Percentiles rank a stretch among this genome's conserved stretches.
Evolutionary conservation across 2,888 invertebrate species (phyloP).

Genomic region (Sipha maydis): DNA sequence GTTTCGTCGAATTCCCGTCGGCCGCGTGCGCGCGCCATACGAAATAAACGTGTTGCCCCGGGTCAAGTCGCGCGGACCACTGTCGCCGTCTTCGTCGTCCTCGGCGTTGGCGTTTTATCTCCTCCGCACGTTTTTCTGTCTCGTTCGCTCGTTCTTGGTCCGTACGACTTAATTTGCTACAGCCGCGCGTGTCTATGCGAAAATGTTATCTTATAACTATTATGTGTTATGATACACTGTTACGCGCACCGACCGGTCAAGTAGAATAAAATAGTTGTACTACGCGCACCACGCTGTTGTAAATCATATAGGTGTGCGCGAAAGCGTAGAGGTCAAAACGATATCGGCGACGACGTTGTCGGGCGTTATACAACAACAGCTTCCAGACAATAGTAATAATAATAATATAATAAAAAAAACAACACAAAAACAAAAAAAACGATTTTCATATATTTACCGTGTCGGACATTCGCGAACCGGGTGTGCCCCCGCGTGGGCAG

Average conservation of each 20-base stretch:
- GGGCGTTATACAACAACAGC: constrained; percentile 19
- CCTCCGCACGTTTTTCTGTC: not conserved
- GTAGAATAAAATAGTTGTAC: not conserved
- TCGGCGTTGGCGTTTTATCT: constrained; percentile 33
- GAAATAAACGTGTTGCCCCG: constrained; percentile 53
- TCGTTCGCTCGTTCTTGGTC: not conserved
- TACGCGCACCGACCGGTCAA: not conserved
- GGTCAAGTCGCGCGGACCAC: constrained; percentile 33
- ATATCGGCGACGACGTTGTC: not conserved
- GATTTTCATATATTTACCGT: not conserved
- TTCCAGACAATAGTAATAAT: constrained; percentile 21
- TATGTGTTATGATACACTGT: not conserved
- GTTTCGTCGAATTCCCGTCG: constrained; percentile 39
- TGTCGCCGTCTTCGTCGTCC: not conserved
- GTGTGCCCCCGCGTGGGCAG: constrained; percentile 55
- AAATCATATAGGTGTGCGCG: not conserved
- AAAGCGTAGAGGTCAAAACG: constrained; percentile 14
- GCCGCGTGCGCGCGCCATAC: not conserved
- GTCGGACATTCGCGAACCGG: constrained; percentile 52
- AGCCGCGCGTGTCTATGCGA: not conserved
- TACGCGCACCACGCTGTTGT: not conserved
- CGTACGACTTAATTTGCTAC: not conserved
- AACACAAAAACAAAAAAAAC: not conserved
- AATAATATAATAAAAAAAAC: not conserved
- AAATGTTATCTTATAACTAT: not conserved